Conservation (phyloP, 2,797 vertebrate genomes). For the Sebastes alutus region DNA sequence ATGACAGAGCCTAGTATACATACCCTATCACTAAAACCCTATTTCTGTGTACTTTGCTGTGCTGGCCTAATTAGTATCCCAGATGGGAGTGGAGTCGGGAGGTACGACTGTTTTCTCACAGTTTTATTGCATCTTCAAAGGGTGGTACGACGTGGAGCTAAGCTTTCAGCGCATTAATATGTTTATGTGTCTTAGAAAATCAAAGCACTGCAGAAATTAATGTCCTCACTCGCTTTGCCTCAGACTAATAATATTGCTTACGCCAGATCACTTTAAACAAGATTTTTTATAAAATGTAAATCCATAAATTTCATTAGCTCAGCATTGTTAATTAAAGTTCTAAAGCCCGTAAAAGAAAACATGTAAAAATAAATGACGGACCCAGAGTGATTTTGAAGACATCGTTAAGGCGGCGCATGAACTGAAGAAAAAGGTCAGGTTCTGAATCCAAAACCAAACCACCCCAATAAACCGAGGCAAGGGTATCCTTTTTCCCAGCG, state of each 20-base stretch:
- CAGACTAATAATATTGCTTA: constrained; percentile 20
- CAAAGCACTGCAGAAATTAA: constrained; percentile 19
- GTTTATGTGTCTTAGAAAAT: constrained; percentile 40
- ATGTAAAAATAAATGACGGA: constrained; percentile 25
- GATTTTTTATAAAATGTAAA: constrained; percentile 16
- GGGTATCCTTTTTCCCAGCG: constrained; percentile 68
- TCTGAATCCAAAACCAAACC: constrained; percentile 63
- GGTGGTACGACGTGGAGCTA: constrained; percentile 38
- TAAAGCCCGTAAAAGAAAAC: constrained; percentile 29
- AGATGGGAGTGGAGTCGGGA: constrained; percentile 53
- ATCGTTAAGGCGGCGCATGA: constrained; percentile 34
- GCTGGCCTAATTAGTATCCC: constrained; percentile 69
- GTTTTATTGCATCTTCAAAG: constrained; percentile 78
- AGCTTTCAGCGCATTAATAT: constrained; percentile 33
- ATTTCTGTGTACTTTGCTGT: constrained; percentile 53
- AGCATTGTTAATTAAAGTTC: constrained; percentile 21
- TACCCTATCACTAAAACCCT: constrained; percentile 16
- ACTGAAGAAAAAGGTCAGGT: constrained; percentile 61
- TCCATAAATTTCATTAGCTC: constrained; percentile 18
- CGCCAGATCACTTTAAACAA: constrained; percentile 5
- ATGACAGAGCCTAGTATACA: not conserved
- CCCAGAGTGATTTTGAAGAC: constrained; percentile 28
- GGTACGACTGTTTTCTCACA: constrained; percentile 62
- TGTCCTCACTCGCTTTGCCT: constrained; percentile 2
- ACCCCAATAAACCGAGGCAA: constrained; percentile 63